Evolutionary conservation across 2,113 vertebrate species (phyloP), one percentile per base, ranked within the genome.

Genomic region (Benitochromis conjunctus): DNA sequence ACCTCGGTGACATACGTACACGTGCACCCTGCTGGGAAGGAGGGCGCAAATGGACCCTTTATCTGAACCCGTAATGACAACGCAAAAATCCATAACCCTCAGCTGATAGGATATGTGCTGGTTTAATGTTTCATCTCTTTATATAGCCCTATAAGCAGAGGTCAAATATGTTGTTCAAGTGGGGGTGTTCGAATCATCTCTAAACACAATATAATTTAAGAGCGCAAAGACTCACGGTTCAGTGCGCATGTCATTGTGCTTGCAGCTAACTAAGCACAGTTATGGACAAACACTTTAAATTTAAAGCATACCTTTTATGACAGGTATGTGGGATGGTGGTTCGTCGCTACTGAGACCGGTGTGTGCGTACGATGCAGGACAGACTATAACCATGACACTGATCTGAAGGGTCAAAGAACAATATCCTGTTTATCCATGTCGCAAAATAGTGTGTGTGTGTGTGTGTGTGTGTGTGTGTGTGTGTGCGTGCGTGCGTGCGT

Each of bases 1-100:
- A 74, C 78, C 81, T 81, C 31, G 3, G 74, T 34, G 78, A 60
- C 79, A 76, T 48, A 55, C 58, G 76, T 74, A 82, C 80, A 81
- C 1, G 7, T 29, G 48, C 18, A 13, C 48, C 64, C 83, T 31
- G 77, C 58, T 62, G 62, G 43, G 80, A 46, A 18, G 34, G 60
- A 66, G 48, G 5, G 79, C 24, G 31, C 46, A 51, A 55, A 46
- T 21, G 48, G 38, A 71, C 46, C 80, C 34, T 38, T 86, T 3
- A 69, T 80, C 1, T 66, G n/a, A 51, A 1, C 57, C 16, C 46
- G 76, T 79, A 83, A 88, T 82, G 29, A 91, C 58, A 34, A 81
- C 34, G 29, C 11, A 8, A 76, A 76, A 53, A 76, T 76, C 71
- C 6, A 13, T 53, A 76, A n/a, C 13, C 13, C 14, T 69, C 19